Evolutionary conservation across 2,113 vertebrate genomes (phyloP), one percentile per base, ranked within the genome.

Genomic region (Panthera uncia): DNA sequence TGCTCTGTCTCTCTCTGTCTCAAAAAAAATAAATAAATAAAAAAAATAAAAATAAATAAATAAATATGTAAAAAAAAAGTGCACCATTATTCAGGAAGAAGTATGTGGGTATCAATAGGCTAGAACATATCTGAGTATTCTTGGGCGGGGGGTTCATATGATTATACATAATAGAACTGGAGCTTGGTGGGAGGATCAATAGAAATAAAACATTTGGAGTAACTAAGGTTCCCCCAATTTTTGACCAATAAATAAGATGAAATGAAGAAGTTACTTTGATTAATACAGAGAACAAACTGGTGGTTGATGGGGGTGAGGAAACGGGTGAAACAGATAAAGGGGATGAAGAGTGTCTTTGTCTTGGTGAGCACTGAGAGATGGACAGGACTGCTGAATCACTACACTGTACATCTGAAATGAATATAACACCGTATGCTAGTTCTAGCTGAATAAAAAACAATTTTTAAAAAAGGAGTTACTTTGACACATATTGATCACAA

Each of bases 141-240:
- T 16, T 83, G 48, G 45, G 66, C 4, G 21, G 10, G 57, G 21
- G 57, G 50, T 14, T 52, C 5, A 71, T 33, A 88, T 15, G 38
- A 91, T 88, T 93, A 73, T 38, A 25, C 81, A 4, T 76, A 71
- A 73, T 1, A 55, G 78, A 89, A 66, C 3, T 92, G 61, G 7
- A 91, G 52, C 7, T 84, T 38, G 6, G 50, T 79, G 41, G 55
- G 21, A 88, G 69, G 25, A 88, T 48, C 52, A 48, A 74, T 33
- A 79, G 29, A 73, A 52, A 73, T 63, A 91, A 90, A 25, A 91
- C 9, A 97, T 84, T 84, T 93, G 23, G 18, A 94, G 45, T 91
- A 69, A 91, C 88, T 45, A 80, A 83, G 69, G 2, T 27, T 79
- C 38, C 18, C 3, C 2, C 31, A 38, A 31, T n/a, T 61, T 89